Conservation (phyloP, 2,113 vertebrate species). For the Chamaea fasciata region DNA sequence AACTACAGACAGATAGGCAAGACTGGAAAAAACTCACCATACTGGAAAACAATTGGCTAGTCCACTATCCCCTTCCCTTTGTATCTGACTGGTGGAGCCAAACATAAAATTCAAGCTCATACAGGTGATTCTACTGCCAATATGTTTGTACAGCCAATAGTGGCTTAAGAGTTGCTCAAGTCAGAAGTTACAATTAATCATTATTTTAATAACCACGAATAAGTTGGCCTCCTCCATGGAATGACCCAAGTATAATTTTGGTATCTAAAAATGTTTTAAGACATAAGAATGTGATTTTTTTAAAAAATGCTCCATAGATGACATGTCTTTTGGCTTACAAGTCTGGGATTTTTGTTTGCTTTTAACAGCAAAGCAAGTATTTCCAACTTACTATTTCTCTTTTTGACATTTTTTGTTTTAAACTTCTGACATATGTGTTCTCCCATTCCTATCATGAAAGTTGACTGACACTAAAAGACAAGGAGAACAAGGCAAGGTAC, state of each 20-base stretch:
- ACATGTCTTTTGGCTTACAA: neutral
- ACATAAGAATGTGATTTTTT: neutral
- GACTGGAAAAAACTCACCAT: neutral
- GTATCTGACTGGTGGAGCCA: neutral
- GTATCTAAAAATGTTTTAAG: neutral
- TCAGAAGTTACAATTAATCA: neutral
- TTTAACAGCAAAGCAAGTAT: neutral
- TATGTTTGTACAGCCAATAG: neutral
- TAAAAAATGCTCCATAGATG: neutral
- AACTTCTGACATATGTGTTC: neutral
- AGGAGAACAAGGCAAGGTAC: neutral
- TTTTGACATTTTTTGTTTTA: neutral
- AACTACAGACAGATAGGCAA: neutral
- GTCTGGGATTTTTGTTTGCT: neutral
- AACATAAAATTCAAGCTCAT: neutral
- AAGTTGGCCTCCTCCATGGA: neutral
- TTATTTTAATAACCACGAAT: neutral
- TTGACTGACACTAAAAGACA: neutral
- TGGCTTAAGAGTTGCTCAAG: neutral
- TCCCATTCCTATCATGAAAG: neutral
- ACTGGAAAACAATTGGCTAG: neutral
- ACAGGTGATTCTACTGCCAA: neutral
- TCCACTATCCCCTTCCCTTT: no score
- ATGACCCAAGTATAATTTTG: neutral
- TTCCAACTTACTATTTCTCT: neutral